These are phyloP conservation scores for Caracal caracal DNA, from an alignment of 2,113 vertebrate genomes.

Conservation along the genomic window DNA sequence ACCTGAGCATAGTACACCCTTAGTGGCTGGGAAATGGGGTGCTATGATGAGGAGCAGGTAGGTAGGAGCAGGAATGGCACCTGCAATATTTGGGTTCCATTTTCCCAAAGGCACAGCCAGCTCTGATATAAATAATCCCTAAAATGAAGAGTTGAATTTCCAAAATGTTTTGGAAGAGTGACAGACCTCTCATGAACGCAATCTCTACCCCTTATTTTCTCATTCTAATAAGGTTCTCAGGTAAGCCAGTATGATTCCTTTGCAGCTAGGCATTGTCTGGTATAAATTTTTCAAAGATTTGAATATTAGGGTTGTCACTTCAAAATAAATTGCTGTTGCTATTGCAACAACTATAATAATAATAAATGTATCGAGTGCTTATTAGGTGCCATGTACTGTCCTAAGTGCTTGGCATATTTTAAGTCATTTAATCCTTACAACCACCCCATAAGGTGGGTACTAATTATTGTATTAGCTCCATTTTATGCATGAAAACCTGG, in stretches of 20 bases:
- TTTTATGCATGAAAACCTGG: conserved; percentile 66
- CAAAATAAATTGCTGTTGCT: conserved; percentile 43
- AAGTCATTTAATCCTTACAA: conserved; percentile 59
- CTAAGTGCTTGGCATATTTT: conserved; percentile 32
- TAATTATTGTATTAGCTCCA: conserved; percentile 64
- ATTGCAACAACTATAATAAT: not conserved
- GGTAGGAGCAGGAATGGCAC: not conserved
- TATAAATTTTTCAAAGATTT: conserved; percentile 53
- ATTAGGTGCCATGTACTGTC: conserved; percentile 37
- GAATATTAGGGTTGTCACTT: conserved; percentile 41
- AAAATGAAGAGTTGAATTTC: conserved; percentile 10
- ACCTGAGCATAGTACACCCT: not conserved
- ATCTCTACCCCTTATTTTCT: not conserved
- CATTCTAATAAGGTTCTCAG: conserved; percentile 4
- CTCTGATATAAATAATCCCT: not conserved
- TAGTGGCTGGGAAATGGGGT: not conserved
- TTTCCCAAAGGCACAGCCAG: not conserved
- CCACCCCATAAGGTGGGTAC: not conserved
- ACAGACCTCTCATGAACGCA: not conserved
- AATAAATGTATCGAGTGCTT: conserved; percentile 29
- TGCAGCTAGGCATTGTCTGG: not conserved
- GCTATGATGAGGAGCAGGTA: not conserved
- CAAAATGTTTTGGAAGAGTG: conserved; percentile 13
- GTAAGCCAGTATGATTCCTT: conserved; percentile 12
- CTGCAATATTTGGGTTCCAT: not conserved